phyloP scores from a whole-genome alignment of 2,888 invertebrate genomes.

The Drepana falcataria region DNA sequence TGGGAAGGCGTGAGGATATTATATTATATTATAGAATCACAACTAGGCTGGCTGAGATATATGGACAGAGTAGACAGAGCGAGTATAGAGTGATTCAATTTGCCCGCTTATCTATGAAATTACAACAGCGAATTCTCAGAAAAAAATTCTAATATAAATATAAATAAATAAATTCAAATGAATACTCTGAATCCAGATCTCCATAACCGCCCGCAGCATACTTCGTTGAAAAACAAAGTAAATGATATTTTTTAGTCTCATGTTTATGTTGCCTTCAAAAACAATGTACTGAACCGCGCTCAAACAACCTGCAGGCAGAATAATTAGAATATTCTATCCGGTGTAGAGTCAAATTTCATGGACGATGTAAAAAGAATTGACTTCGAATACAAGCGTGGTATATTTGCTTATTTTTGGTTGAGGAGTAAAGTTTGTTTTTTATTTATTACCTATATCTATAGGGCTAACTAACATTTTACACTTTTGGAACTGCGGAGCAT shows the following conservation, averaged over 20 bases:
- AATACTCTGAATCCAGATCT: not conserved
- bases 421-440: too few relatives aligned
- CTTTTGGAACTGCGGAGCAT: too few relatives aligned
- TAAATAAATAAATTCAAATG: not conserved
- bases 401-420: not conserved
- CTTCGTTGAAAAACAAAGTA: not conserved
- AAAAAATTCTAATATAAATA: not conserved
- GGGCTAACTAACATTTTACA: too few relatives aligned
- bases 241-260: constrained; percentile 21
- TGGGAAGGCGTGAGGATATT: too few relatives aligned
- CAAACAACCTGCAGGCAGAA: constrained; percentile 33
- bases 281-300: constrained; percentile 21
- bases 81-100: too few relatives aligned
- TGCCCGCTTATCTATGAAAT: too few relatives aligned
- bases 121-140: too few relatives aligned
- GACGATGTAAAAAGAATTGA: constrained; percentile 8
- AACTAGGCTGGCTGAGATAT: too few relatives aligned
- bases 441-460: too few relatives aligned
- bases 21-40: too few relatives aligned
- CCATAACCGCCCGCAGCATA: constrained; percentile 1
- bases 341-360: constrained; percentile 22
- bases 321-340: constrained; percentile 40
- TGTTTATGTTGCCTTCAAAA: constrained; percentile 31
- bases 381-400: constrained; percentile 13
- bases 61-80: too few relatives aligned